phyloP scores from a whole-genome alignment of 1,140 invertebrate species.

The Apis dorsata region DNA sequence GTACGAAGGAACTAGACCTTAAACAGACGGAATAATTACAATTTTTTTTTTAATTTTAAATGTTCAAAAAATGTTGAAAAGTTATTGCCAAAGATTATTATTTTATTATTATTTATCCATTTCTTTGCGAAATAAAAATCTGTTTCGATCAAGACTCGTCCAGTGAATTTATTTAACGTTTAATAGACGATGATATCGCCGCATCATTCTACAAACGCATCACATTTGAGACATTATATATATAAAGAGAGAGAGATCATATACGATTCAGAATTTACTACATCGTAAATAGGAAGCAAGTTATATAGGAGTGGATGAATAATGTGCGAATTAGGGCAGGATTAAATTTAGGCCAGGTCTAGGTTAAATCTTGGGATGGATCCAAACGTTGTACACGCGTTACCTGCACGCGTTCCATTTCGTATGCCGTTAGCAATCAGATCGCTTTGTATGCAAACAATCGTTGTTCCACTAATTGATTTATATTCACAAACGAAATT shows the following conservation, averaged over 20 bases:
- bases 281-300: background rate
- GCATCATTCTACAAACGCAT: background rate
- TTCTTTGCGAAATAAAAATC: too few relatives aligned
- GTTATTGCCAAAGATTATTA: too few relatives aligned
- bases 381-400: slow-evolving; percentile 36
- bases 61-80: too few relatives aligned
- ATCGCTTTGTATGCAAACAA: slow-evolving; percentile 41
- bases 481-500: background rate
- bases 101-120: too few relatives aligned
- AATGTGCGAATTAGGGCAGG: slow-evolving; percentile 28
- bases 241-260: background rate
- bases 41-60: too few relatives aligned
- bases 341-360: slow-evolving; percentile 14
- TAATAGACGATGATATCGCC: too few relatives aligned
- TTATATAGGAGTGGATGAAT: slow-evolving; percentile 3
- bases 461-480: slow-evolving; percentile 40
- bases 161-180: too few relatives aligned
- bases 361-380: slow-evolving; percentile 39
- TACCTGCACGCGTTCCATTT: slow-evolving; percentile 15
- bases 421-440: slow-evolving; percentile 24
- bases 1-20: background rate
- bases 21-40: too few relatives aligned
- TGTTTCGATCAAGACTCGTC: too few relatives aligned
- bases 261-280: background rate
- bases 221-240: slow-evolving; percentile 3